Conservation (phyloP, 2,113 vertebrate genomes). For the Elephas maximus region DNA sequence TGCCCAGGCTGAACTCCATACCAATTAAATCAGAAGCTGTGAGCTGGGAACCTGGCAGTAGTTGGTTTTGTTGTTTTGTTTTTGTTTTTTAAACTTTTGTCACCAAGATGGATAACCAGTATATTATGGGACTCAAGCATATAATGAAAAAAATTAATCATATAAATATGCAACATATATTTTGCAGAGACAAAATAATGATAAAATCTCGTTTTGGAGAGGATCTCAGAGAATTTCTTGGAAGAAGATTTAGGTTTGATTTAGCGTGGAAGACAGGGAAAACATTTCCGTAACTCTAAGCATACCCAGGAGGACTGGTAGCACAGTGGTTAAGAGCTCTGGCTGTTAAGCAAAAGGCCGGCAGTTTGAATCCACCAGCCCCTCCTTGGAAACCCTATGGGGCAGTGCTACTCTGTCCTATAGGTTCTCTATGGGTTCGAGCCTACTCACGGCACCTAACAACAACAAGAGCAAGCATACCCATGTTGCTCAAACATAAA, state of each 20-base stretch:
- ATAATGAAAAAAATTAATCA: background rate
- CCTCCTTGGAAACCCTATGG: too few relatives aligned
- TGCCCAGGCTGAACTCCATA: background rate
- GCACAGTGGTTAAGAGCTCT: too few relatives aligned
- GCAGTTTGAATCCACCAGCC: too few relatives aligned
- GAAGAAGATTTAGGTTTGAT: background rate
- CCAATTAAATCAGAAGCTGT: conserved; percentile 44
- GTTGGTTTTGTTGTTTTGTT: background rate
- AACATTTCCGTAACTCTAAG: background rate
- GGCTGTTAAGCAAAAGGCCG: too few relatives aligned
- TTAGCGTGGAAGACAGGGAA: conserved; percentile 1
- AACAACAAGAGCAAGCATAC: background rate
- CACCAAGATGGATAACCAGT: background rate
- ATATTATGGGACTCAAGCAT: background rate
- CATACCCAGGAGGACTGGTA: background rate
- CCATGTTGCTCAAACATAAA: background rate
- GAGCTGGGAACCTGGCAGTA: background rate
- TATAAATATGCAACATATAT: background rate
- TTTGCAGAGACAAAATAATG: conserved; percentile 8
- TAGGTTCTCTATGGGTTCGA: too few relatives aligned
- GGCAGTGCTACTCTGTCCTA: too few relatives aligned
- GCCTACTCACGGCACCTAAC: too few relatives aligned
- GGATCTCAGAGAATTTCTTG: background rate
- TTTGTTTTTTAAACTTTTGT: background rate
- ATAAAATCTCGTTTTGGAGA: background rate